Conservation (phyloP, 2,888 invertebrate species). For the Cephus pygmeus region DNA sequence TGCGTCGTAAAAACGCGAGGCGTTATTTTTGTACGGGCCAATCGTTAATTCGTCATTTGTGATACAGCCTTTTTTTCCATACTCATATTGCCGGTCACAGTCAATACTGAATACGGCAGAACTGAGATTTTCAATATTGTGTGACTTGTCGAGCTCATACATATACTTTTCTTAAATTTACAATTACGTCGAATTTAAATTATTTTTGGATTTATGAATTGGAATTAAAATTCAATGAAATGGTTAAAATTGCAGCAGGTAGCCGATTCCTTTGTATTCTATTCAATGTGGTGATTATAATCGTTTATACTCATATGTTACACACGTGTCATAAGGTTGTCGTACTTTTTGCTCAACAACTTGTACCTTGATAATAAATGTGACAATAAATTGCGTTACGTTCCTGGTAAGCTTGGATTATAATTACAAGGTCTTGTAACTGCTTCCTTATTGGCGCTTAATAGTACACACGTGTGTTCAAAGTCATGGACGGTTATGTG, state of each 20-base stretch:
- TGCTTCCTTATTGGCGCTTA: background rate
- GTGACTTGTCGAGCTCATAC: background rate
- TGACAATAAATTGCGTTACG: background rate
- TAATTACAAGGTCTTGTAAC: background rate
- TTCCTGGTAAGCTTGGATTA: background rate
- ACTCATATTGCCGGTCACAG: background rate
- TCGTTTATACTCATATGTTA: background rate
- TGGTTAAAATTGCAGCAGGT: background rate
- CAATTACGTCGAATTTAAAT: background rate
- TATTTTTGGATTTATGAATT: background rate
- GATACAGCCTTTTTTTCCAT: background rate
- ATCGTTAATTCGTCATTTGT: constrained; percentile 6
- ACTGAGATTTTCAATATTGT: background rate
- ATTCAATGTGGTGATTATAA: background rate
- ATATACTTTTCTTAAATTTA: background rate
- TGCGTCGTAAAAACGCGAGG: background rate
- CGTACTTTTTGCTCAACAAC: background rate
- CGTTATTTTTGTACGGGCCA: background rate
- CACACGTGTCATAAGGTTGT: background rate
- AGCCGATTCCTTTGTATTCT: background rate
- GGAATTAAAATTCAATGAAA: background rate
- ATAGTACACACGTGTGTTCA: background rate
- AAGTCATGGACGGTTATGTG: background rate
- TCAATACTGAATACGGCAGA: background rate
- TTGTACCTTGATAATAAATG: background rate